Conservation (phyloP, 2,888 invertebrate species). For the Chymomyza amoena region DNA sequence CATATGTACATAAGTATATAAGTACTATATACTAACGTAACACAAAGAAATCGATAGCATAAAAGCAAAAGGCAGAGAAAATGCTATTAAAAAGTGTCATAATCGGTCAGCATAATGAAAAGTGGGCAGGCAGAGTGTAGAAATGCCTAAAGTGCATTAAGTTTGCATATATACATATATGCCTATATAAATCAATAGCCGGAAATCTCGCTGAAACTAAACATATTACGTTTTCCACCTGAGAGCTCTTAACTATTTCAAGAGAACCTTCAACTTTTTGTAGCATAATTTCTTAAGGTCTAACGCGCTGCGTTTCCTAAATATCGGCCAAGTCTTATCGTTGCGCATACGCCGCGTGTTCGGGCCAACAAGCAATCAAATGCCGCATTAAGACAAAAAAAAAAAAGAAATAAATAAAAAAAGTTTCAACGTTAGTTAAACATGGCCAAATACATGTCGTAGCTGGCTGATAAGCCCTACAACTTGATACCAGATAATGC, state of each 20-base stretch:
- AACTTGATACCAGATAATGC: neutral
- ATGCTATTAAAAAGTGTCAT: conserved; percentile 70
- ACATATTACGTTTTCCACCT: neutral
- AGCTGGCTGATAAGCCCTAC: conserved; percentile 40
- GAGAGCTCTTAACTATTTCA: neutral
- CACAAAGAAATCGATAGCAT: conserved; percentile 64
- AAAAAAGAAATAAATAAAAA: neutral
- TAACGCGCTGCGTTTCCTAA: neutral
- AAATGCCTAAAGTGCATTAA: conserved; percentile 16
- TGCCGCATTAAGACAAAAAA: conserved; percentile 56
- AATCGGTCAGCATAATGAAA: conserved; percentile 68
- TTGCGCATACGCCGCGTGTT: conserved; percentile 57
- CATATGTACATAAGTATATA: conserved; percentile 3
- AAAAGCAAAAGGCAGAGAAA: conserved; percentile 53
- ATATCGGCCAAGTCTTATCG: conserved; percentile 36
- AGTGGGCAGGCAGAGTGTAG: conserved; percentile 8
- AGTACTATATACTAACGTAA: conserved; percentile 29
- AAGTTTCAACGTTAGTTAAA: conserved; percentile 48
- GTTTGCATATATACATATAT: conserved; percentile 47
- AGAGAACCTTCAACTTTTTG: conserved; percentile 41
- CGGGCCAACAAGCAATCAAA: conserved; percentile 44
- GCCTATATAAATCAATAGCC: conserved; percentile 60
- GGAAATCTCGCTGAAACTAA: conserved; percentile 48
- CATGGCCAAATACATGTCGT: conserved; percentile 15
- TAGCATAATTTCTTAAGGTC: conserved; percentile 48